phyloP scores from a whole-genome alignment of 2,113 vertebrate species.

The Protobothrops mucrosquamatus region DNA sequence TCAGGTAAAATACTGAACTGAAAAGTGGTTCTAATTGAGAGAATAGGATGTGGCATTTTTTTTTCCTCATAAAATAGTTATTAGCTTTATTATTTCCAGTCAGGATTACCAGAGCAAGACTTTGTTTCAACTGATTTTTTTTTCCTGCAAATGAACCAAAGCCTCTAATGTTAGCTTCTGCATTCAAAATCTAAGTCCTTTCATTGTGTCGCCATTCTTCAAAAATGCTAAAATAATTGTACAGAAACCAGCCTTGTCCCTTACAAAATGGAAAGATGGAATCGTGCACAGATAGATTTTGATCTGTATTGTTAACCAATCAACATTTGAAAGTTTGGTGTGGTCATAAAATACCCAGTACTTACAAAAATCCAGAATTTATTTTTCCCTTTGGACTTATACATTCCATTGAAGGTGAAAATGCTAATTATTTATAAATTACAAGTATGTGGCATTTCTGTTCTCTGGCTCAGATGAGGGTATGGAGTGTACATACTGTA shows the following conservation, averaged over 20 bases:
- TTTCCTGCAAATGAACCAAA: background rate
- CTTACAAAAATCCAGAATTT: background rate
- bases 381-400: background rate
- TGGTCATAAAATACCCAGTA: background rate
- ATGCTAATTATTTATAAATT: background rate
- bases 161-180: background rate
- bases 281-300: background rate
- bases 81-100: constrained; percentile 49
- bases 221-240: background rate
- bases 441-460: background rate
- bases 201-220: fast-evolving
- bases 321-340: background rate
- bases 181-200: background rate
- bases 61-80: constrained; percentile 46
- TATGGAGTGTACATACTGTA: background rate
- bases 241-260: background rate
- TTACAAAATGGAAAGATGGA: background rate
- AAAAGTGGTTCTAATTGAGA: background rate
- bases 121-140: background rate
- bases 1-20: background rate
- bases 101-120: background rate
- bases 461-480: background rate
- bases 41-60: background rate
- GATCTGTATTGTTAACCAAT: background rate
- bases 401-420: background rate